Conservation (phyloP, 1,140 invertebrate genomes). For the Lepidurus packardi region DNA sequence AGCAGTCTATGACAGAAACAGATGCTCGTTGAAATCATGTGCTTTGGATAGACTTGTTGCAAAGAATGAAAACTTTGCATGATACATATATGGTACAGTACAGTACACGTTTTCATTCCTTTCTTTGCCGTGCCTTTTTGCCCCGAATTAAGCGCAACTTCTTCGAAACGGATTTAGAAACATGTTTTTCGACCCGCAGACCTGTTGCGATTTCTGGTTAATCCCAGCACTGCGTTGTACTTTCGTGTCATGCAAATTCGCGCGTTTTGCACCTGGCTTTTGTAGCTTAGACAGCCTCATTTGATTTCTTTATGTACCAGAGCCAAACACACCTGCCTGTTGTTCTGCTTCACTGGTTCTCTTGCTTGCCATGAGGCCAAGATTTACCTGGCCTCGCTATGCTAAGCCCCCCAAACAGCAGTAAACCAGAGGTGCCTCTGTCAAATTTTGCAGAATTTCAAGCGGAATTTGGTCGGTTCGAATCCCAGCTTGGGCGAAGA, state of each 20-base stretch:
- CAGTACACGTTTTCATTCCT: too few relatives aligned
- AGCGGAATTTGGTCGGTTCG: background rate
- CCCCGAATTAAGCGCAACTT: too few relatives aligned
- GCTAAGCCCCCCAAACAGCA: background rate
- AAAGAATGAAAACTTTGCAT: background rate
- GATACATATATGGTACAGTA: too few relatives aligned
- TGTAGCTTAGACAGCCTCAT: background rate
- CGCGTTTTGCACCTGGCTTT: background rate
- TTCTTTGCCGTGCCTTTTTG: too few relatives aligned
- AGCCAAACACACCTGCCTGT: slow-evolving; percentile 11
- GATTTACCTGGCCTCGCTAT: background rate
- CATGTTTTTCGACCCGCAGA: background rate
- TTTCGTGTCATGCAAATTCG: background rate
- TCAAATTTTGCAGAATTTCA: background rate
- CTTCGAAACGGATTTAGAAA: background rate
- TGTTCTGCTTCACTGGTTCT: slow-evolving; percentile 1
- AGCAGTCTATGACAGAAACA: background rate
- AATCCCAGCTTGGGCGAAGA: background rate
- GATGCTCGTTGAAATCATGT: background rate
- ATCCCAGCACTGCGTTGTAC: background rate
- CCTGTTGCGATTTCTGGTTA: background rate
- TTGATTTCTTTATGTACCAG: background rate
- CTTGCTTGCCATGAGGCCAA: background rate
- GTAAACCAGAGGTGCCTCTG: background rate
- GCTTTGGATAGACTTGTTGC: background rate